phyloP scores from a whole-genome alignment of 2,888 invertebrate genomes.

The Epinotia demarniana region DNA sequence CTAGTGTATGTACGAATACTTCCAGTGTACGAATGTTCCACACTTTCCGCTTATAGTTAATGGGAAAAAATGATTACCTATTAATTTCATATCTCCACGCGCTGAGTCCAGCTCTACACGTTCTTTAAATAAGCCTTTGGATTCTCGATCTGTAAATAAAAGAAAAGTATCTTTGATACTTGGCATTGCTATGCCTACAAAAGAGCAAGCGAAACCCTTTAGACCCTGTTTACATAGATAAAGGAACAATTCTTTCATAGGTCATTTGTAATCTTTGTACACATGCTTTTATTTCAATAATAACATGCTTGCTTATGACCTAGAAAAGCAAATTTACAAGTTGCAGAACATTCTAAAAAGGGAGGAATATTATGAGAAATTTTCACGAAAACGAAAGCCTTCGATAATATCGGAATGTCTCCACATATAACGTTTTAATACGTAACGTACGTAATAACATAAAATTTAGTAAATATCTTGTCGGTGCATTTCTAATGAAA shows the following conservation, averaged over 20 bases:
- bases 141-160: conserved; percentile 41
- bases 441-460: too few species aligned
- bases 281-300: neutral
- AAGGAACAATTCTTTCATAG: too few species aligned
- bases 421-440: too few species aligned
- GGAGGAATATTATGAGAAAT: too few species aligned
- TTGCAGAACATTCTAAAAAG: too few species aligned
- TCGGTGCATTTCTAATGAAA: too few species aligned
- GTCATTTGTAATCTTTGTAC: too few species aligned
- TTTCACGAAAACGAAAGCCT: too few species aligned
- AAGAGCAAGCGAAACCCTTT: neutral
- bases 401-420: too few species aligned
- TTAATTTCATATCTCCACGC: conserved; percentile 45
- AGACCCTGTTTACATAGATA: conserved; percentile 4
- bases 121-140: conserved; percentile 35
- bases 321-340: neutral
- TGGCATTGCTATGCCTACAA: conserved; percentile 41
- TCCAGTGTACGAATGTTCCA: too few species aligned
- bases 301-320: conserved; percentile 6
- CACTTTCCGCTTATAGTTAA: neutral
- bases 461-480: too few species aligned
- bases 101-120: conserved; percentile 42
- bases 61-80: conserved; percentile 34
- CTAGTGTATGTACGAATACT: too few species aligned
- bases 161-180: conserved; percentile 43